Percentiles rank a stretch among this genome's conserved stretches.
Evolutionary conservation across 37 sponge, comb jelly and placozoan species (phyloP).

Genomic region (Beroe ovata): DNA sequence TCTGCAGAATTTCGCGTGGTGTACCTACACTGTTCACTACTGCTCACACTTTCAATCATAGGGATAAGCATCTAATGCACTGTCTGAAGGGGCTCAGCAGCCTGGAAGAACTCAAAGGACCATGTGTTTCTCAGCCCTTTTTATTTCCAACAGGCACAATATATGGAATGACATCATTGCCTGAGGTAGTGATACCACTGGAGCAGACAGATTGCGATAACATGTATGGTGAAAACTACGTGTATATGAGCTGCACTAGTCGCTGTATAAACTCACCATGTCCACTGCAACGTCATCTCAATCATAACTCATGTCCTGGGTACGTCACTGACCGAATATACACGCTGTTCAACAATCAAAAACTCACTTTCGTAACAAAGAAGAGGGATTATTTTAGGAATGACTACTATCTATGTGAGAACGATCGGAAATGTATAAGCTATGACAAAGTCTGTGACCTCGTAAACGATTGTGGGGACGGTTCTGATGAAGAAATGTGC

Average conservation of each 20-base stretch:
- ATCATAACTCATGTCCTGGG: neutral
- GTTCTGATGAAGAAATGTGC: conserved; percentile 34
- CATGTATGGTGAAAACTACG: neutral
- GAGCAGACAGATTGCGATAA: neutral
- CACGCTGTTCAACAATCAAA: neutral
- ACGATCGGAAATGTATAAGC: neutral
- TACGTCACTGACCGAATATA: neutral
- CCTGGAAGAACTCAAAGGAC: neutral
- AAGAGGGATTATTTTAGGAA: neutral
- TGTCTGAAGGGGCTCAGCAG: neutral
- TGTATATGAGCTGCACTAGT: neutral
- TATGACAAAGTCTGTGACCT: conserved; percentile 10
- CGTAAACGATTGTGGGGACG: conserved; percentile 44
- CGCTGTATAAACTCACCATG: neutral
- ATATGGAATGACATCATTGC: neutral
- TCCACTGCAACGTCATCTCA: neutral
- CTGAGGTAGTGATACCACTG: neutral
- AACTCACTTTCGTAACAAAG: neutral
- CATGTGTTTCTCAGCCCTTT: neutral
- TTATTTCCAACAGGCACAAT: neutral
- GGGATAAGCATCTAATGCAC: conserved; percentile 2
- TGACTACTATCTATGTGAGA: neutral
- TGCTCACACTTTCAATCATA: neutral
- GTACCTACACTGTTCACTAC: neutral
- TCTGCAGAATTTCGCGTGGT: neutral